phyloP scores from a whole-genome alignment of 2,888 invertebrate species.

The Nomada lathburiana region DNA sequence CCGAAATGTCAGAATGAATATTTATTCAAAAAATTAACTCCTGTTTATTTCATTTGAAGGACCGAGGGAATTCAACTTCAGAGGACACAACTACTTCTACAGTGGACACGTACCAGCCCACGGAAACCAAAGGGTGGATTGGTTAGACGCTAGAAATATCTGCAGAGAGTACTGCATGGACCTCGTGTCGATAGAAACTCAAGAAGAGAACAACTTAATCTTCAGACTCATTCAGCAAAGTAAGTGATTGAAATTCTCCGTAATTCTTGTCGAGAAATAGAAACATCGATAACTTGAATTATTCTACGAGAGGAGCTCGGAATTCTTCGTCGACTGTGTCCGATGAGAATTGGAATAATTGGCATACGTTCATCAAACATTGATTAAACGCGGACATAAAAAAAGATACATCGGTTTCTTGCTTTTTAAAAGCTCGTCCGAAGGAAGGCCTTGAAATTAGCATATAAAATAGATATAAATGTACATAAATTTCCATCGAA shows the following conservation, averaged over 20 bases:
- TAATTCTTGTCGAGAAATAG: neutral
- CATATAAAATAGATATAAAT: too few species aligned
- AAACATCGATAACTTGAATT: neutral
- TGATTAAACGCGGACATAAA: too few species aligned
- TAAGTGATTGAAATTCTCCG: slow-evolving; percentile 82
- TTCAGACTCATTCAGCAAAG: slow-evolving; percentile 95
- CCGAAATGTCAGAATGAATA: neutral
- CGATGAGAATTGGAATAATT: neutral
- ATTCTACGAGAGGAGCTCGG: neutral
- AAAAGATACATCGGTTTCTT: too few species aligned
- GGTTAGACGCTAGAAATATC: slow-evolving; percentile 95
- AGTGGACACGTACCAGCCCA: slow-evolving; percentile 92
- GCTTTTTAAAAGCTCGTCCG: too few species aligned
- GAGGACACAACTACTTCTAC: slow-evolving; percentile 95
- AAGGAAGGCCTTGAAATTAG: too few species aligned
- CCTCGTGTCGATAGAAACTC: slow-evolving; percentile 94
- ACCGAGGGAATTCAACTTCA: slow-evolving; percentile 95
- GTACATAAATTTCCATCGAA: too few species aligned
- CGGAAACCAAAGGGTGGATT: slow-evolving; percentile 93
- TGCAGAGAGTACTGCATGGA: slow-evolving; percentile 98
- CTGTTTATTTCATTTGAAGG: slow-evolving; percentile 85
- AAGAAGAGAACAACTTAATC: slow-evolving; percentile 95
- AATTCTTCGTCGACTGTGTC: neutral
- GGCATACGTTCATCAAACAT: too few species aligned
- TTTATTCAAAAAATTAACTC: neutral